Evolutionary conservation across 1,140 invertebrate species (phyloP), one percentile per base, ranked within the genome.

Genomic region (Penaeus indicus): DNA sequence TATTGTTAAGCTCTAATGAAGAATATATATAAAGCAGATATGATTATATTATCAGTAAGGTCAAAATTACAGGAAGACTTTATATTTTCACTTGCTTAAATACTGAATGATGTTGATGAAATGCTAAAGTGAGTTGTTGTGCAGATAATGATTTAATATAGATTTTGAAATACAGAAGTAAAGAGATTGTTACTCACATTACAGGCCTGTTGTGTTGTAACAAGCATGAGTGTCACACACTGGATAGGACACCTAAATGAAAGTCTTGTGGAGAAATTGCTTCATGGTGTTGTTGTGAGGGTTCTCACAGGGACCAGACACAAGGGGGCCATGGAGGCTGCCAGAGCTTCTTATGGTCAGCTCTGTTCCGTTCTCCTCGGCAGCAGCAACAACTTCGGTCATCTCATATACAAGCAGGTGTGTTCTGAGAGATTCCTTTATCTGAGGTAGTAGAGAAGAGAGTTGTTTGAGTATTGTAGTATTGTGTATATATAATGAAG

Each of bases 251-350:
- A 10, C n/a, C 21, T 86, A 8, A 79, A 27, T 54, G 84, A 62
- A 63, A n/a, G 42, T 25, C 32, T 21, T 18, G 42, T 87, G 25
- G 77, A 85, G 16, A 69, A 42, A 54, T n/a, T 89, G 42, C n/a
- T 85, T 13, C 32, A 84, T 22, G 42, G 13, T 19, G 92, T 95
- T 64, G 93, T 96, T 42, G 94, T 95, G 61, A 93, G 94, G 84
- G 94, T 96, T 78, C 92, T 97, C 79, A 94, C 95, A 69, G 95
- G 94, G 42, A 97, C 96, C 91, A 93, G 96, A 18, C 96, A 97
- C 91, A 96, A 97, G 93, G 96, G 96, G 72, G 96, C 95, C 42
- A 96, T 97, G 84, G 96, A 97, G 93, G 93, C 95, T 22, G 95
- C 95, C 3, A 95, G 95, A 5, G 89, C 93, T 81, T 93, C 94